Evolutionary conservation across 2,113 vertebrate genomes (phyloP), one percentile per base, ranked within the genome.

Genomic region (Eublepharis macularius): DNA sequence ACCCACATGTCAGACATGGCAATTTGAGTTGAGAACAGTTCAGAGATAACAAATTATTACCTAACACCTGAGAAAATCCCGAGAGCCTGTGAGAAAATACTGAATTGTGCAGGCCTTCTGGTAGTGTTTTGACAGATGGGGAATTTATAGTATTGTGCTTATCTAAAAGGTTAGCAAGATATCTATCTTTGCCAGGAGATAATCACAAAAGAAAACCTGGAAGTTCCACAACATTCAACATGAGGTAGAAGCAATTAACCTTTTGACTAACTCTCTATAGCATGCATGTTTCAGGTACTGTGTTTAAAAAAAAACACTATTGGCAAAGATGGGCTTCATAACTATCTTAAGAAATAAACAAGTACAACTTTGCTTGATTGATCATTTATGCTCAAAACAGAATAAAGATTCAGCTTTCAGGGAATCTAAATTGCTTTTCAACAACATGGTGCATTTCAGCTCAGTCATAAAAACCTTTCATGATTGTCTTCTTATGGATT

Each of bases 361-460:
- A 57, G 6, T 6, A 24, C 6, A 54, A 47, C 45, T 87, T 86
- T 82, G 11, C 32, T 54, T 80, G 39, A 84, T 39, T 73, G 17
- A 19, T 82, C 29, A 29, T 36, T 77, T 32, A 2, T 17, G 13
- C 76, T 81, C 77, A 83, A 47, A 51, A 86, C 86, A 88, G 85
- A 6, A 57, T 68, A 0, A 74, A 0, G 43, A 47, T 0, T 60
- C 47, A 88, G 17, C 29, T 92, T 87, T 26, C 4, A n/a, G 7
- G 54, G 84, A 91, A 76, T 80, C 69, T 85, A 32, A 77, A 78
- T 32, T 86, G 65, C 43, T 88, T 87, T 82, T 90, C 41, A 70
- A 17, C 45, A 79, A 60, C 34, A 26, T 4, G 21, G 19, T 36
- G 7, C 19, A 1, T 2, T 81, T 24, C 13, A 41, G 3, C 10